These are phyloP conservation scores for Ceratosolen solmsi DNA, from an alignment of 1,140 invertebrate genomes.

Conservation along the genomic window DNA sequence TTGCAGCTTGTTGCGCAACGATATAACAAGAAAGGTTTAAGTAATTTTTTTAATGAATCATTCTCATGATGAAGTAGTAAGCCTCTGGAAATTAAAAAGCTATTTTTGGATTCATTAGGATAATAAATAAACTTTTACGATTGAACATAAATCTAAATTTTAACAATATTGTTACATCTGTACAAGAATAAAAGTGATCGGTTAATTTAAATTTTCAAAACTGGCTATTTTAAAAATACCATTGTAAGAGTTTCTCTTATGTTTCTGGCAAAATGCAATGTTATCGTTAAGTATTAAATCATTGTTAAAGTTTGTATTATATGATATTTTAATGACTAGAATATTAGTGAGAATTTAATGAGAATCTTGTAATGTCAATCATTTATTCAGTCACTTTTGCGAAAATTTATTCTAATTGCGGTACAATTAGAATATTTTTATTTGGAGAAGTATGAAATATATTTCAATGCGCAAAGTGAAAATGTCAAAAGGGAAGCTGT, in stretches of 20 bases:
- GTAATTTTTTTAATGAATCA: background rate
- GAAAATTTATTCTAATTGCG: no score
- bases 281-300: constrained; percentile 8
- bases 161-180: background rate
- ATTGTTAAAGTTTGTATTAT: background rate
- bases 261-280: background rate
- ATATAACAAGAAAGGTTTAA: background rate
- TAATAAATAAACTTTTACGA: background rate
- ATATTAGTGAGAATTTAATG: constrained; percentile 5
- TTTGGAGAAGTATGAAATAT: constrained; percentile 8
- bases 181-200: background rate
- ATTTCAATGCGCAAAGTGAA: constrained; percentile 6
- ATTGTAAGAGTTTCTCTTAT: background rate
- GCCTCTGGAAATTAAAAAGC: no score
- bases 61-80: background rate
- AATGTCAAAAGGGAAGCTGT: constrained; percentile 26
- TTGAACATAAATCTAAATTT: background rate
- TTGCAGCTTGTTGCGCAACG: background rate
- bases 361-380: constrained; percentile 25
- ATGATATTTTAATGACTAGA: background rate
- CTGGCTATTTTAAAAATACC: constrained; percentile 4
- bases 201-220: constrained; percentile 3
- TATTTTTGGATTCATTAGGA: background rate
- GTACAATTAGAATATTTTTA: constrained; percentile 15
- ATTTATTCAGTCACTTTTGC: constrained; percentile 22